Base-by-base conservation (phyloP, 2,888 invertebrate species). In the Dusona sp. region DNA sequence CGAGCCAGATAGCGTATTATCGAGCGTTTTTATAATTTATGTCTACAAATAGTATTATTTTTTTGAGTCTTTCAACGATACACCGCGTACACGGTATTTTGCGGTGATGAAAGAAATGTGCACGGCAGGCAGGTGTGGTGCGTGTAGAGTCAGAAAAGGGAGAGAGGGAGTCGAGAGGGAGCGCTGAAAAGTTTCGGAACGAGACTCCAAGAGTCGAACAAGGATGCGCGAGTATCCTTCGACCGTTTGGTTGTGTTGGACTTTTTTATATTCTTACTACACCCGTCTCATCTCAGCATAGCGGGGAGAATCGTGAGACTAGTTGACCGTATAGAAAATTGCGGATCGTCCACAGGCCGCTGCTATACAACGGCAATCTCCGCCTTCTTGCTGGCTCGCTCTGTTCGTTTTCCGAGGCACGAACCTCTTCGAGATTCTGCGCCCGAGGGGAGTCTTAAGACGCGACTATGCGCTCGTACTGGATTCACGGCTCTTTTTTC, bases 281-380 rank as follows among this genome's bases (percentile, higher is more conserved):
- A 72, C 80, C 68, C 74, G 61, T 75, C 80, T 45, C 77, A 38
- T 78, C 77, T 48, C 33, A 33, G 48, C 36, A 65, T 29, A 70
- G 70, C 45, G 70, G n/a, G 57, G 70, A 79, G 74, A 36, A 77
- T 82, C 85, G 78, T 79, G 82, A 78, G 85, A 82, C 82, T 82
- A 68, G 78, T 85, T 79, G 85, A 85, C 82, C 82, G 78, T 85
- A 79, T 61, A 85, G 85, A 83, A 85, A 83, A 73, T 83, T 73
- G 74, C 79, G 64, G 64, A 83, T 83, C 48, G 70, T 61, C 57
- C 57, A 42, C 61, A 61, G 61, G 16, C 61, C 29, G 48, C 25
- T 33, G 51, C 51, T 54, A 29, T 36, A 72, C n/a, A 67, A n/a
- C 38, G 36, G 33, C 38, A 36, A 38, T 67, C 67, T n/a, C 38